Base-by-base conservation (phyloP, 2,888 invertebrate species). In the Cheilosia pagana region DNA sequence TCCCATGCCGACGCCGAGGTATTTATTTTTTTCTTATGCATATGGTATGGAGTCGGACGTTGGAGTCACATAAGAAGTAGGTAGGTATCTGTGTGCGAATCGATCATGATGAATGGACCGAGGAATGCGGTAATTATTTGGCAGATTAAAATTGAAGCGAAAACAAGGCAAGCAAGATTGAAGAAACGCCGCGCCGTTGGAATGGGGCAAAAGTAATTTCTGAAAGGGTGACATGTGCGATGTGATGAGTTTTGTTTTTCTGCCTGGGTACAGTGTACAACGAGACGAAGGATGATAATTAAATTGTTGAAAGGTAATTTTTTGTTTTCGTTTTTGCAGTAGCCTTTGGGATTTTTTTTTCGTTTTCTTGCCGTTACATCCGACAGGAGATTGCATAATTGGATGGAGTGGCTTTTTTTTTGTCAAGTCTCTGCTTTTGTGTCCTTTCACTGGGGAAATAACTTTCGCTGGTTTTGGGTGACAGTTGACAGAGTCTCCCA, bases 51-150 rank as follows among this genome's bases (percentile, higher is more conserved):
- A 16, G 1, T 16, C 5, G 43, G n/a, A 16, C 1, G 25, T 8
- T 28, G 28, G 31, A 35, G 8, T 35, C 16, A 4, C 35, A 35
- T n/a, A 63, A 19, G 48, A 60, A 67, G 50, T 48, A 68, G 21
- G 53, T 35, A 45, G 21, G 53, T 35, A 45, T 35, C 31, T 63
- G 50, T 68, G 43, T 55, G 59, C 67, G 63, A 63, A 79, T 83
- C 81, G 81, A 85, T 79, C 65, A 76, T 81, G 81, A 85, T 76
- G 75, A 85, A 85, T 81, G 79, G 70, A 52, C 59, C 35, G 31
- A 59, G 68, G 83, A 83, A 83, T 83, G 78, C 79, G 83, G 83
- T 65, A 83, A 83, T 83, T 83, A 83, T 83, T 83, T 75, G 68
- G 63, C 70, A 75, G 70, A 43, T 74, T 63, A 65, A 83, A 74